Percentiles rank a stretch among this genome's conserved stretches.
These are phyloP conservation scores for Bellardia bayeri DNA, from an alignment of 2,888 invertebrate species.

Conservation along the genomic window DNA sequence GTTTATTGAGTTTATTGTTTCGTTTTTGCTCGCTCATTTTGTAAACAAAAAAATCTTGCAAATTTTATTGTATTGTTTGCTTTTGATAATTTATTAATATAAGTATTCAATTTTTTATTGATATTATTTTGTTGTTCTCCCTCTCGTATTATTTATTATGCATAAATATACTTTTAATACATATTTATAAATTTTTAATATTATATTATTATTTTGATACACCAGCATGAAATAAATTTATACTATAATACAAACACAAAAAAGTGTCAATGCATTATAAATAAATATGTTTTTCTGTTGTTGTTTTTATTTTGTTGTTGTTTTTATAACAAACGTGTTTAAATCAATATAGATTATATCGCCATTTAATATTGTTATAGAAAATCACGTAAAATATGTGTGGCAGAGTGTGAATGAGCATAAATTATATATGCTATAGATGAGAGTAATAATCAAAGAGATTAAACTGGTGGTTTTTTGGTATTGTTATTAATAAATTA, in stretches of 20 bases:
- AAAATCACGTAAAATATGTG: conserved; percentile 22
- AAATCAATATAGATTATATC: conserved; percentile 65
- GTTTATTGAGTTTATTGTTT: conserved; percentile 13
- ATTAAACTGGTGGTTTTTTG: conserved; percentile 15
- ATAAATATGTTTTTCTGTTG: conserved; percentile 22
- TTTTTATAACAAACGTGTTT: conserved; percentile 42
- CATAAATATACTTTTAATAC: conserved; percentile 59
- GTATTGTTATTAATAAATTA: conserved; percentile 31
- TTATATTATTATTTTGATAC: conserved; percentile 42
- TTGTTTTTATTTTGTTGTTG: not conserved
- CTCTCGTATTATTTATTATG: conserved; percentile 32
- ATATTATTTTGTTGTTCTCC: conserved; percentile 34
- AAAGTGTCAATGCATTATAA: conserved; percentile 42
- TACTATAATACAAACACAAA: not conserved
- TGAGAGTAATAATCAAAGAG: conserved; percentile 9
- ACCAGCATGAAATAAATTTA: not conserved
- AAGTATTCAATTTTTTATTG: conserved; percentile 20
- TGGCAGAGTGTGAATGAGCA: conserved; percentile 13
- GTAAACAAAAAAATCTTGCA: not conserved
- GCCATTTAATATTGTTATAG: conserved; percentile 51
- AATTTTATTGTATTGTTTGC: conserved; percentile 37
- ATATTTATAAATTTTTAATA: conserved; percentile 55
- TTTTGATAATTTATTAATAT: conserved; percentile 51
- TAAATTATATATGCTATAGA: not conserved
- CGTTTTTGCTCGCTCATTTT: not conserved